Base-by-base conservation (phyloP, 2,113 vertebrate genomes). In the Empidonax alnorum region DNA sequence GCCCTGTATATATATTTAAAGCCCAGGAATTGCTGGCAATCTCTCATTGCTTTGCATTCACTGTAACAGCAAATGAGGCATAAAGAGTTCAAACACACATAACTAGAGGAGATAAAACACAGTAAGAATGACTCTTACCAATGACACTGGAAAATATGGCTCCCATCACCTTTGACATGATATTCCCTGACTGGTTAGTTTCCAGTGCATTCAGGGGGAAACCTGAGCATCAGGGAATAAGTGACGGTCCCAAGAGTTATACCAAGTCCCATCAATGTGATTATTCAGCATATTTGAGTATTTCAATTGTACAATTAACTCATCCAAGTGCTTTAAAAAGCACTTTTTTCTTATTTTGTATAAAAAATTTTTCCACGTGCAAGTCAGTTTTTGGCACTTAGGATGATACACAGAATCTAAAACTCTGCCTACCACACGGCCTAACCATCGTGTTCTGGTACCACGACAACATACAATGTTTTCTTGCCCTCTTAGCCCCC, bases 301-400 rank as follows among this genome's bases (percentile, higher is more conserved):
- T 22, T 59, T 37, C 18, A 44, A 16, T 19, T 6, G 16, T 23
- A 31, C 25, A 5, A 15, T 5, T 6, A 87, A 35, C 39, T 53
- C 24, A 15, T 49, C 3, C 17, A 28, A 19, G 17, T 4, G 3
- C 3, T 37, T 47, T 39, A 12, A 35, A 46, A 46, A 23, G 14
- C 2, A 25, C 20, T 66, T 81, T 37, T 30, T 27, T 69, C 63
- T 47, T 31, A 3, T 23, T 66, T 44, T 6, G 49, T 10, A 71
- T 35, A n/a, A 14, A 2, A 6, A 0, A 1, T 24, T 66, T 59
- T 81, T 12, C 23, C n/a, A 20, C 0, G 1, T 4, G 3, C 12
- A 20, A 46, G 13, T 10, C 33, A 8, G 19, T 0, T 77, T 86
- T 19, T 23, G 61, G 31, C 69, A 39, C 18, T 47, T 22, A 3